Conservation (phyloP, 2,888 invertebrate species). For the Synergus laeviventris region DNA sequence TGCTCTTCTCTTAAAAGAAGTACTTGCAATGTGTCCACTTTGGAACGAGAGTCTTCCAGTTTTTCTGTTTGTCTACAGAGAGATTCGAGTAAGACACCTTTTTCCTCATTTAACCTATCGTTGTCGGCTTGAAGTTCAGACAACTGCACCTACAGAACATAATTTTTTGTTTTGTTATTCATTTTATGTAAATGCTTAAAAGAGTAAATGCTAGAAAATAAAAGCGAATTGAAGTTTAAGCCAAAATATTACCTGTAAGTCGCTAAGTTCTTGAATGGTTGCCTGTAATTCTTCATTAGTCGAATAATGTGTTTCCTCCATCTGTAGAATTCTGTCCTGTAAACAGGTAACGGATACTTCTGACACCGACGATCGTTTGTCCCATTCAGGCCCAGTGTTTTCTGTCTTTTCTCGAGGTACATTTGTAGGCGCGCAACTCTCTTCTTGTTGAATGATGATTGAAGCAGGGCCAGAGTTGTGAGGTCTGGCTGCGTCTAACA, state of each 20-base stretch:
- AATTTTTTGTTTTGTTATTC: background rate
- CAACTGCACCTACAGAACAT: conserved; percentile 81
- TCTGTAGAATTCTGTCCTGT: conserved; percentile 94
- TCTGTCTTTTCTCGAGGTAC: conserved; percentile 78
- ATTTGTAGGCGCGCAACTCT: conserved; percentile 51
- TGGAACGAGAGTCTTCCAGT: conserved; percentile 89
- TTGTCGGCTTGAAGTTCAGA: conserved; percentile 92
- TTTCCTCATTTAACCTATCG: conserved; percentile 91
- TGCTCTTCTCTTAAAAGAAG: conserved; percentile 84
- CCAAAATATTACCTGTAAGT: conserved; percentile 83
- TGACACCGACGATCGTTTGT: conserved; percentile 92
- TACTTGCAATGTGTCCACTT: conserved; percentile 90
- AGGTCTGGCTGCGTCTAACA: conserved; percentile 83
- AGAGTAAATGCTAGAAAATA: conserved; percentile 12
- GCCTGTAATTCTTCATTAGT: conserved; percentile 96
- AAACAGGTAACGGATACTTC: conserved; percentile 94
- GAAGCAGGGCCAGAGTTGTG: conserved; percentile 90
- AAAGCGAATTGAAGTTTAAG: conserved; percentile 73
- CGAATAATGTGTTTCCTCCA: conserved; percentile 92
- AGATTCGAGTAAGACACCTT: conserved; percentile 91
- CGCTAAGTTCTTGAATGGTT: conserved; percentile 93
- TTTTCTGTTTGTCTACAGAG: conserved; percentile 94
- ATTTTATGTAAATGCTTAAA: background rate
- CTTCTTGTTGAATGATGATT: conserved; percentile 73
- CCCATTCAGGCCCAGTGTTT: conserved; percentile 92